A percentile compares a stretch with the other conserved stretches of the same genome.
Conservation (phyloP, 1,140 invertebrate genomes). For the Leptoteleia sp. region DNA sequence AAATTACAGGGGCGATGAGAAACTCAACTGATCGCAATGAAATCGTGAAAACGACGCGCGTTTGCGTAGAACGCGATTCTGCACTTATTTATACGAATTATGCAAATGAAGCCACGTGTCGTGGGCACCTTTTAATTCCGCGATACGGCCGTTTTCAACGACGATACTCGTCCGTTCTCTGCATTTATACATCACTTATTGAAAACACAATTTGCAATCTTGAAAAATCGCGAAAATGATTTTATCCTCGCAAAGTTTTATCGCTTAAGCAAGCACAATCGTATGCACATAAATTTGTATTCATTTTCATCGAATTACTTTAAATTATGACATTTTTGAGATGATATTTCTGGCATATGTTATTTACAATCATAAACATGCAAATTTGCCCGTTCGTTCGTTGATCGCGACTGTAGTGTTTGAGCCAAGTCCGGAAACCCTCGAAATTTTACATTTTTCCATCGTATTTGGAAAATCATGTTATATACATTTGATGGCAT, state of each 20-base stretch:
- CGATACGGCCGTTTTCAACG: neutral
- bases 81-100: conserved; percentile 23
- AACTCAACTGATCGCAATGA: neutral
- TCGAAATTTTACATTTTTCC: neutral
- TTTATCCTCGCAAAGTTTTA: conserved; percentile 9
- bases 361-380: conserved; percentile 16
- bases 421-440: neutral
- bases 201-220: conserved; percentile 14
- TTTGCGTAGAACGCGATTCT: neutral
- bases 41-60: conserved; percentile 13
- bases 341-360: conserved; percentile 18
- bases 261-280: conserved; percentile 9
- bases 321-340: conserved; percentile 28
- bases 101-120: conserved; percentile 21
- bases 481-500: too few relatives aligned
- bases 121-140: neutral
- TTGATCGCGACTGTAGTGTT: neutral
- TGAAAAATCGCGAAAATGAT: conserved; percentile 7
- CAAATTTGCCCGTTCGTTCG: conserved; percentile 5
- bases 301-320: conserved; percentile 31
- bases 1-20: conserved; percentile 10
- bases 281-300: conserved; percentile 35
- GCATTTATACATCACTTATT: conserved; percentile 14
- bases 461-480: neutral
- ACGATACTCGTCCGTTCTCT: neutral